These are phyloP conservation scores for Athene cunicularia DNA, from an alignment of 2,113 vertebrate genomes.

Conservation along the genomic window DNA sequence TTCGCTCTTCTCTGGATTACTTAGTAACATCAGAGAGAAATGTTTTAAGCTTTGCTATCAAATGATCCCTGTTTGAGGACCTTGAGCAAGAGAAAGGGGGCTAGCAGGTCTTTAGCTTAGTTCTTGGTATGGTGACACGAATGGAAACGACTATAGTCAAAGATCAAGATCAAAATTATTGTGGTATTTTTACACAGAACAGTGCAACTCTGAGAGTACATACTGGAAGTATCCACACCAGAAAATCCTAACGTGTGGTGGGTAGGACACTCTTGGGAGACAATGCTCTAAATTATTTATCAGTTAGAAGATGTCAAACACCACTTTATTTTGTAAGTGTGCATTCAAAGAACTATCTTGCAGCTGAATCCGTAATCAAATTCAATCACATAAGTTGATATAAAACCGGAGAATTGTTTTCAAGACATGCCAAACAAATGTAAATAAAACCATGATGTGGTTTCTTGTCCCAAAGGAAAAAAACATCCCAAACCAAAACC, in stretches of 20 bases:
- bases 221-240: background rate
- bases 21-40: background rate
- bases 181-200: background rate
- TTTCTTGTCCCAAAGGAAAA: background rate
- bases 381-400: background rate
- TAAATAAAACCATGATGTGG: background rate
- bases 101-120: background rate
- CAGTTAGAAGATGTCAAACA: background rate
- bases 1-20: background rate
- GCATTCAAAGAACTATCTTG: background rate
- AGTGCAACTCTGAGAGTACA: background rate
- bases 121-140: background rate
- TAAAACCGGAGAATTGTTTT: background rate
- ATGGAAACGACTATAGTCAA: background rate
- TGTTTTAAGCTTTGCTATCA: background rate
- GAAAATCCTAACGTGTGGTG: background rate
- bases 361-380: background rate
- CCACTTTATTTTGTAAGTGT: background rate
- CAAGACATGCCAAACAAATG: background rate
- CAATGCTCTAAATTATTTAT: background rate
- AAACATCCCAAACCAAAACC: background rate
- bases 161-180: background rate
- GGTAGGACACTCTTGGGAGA: background rate
- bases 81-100: background rate
- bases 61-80: background rate